These are phyloP conservation scores for Silurus lanzhouensis DNA, from an alignment of 2,797 vertebrate genomes.

Conservation along the genomic window DNA sequence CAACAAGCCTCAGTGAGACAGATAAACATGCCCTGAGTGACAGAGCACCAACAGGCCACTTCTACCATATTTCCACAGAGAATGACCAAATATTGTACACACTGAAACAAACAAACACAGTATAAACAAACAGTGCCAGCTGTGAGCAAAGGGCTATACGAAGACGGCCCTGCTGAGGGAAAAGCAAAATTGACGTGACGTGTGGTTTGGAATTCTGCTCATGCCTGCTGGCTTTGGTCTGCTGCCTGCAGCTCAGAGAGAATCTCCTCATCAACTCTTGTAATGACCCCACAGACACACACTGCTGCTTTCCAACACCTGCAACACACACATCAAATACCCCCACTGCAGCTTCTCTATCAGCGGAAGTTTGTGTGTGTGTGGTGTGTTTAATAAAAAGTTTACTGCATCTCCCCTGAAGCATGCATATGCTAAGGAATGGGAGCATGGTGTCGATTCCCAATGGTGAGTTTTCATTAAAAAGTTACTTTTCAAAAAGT, in stretches of 20 bases:
- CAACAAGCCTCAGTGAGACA: slow-evolving; percentile 5
- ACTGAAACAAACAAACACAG: slow-evolving; percentile 1
- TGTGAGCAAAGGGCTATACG: slow-evolving; percentile 3
- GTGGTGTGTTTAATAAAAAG: slow-evolving; percentile 2
- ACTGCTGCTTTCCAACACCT: slow-evolving; percentile 40
- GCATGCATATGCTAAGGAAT: not conserved
- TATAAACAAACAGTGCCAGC: not conserved
- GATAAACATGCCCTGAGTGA: not conserved
- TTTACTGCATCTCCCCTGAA: not conserved
- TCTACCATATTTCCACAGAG: slow-evolving; percentile 8
- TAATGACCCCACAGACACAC: slow-evolving; percentile 53
- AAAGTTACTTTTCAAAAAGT: not conserved
- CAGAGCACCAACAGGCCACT: not conserved
- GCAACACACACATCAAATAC: slow-evolving; percentile 44
- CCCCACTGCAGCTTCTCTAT: slow-evolving; percentile 19
- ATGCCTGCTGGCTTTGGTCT: slow-evolving; percentile 34
- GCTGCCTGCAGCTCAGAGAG: slow-evolving; percentile 46
- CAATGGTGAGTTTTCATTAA: not conserved
- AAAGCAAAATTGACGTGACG: slow-evolving; percentile 18
- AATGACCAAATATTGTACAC: not conserved
- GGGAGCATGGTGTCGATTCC: not conserved
- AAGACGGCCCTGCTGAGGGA: not conserved
- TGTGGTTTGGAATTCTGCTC: slow-evolving; percentile 48
- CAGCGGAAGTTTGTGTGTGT: not conserved
- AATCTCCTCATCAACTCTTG: slow-evolving; percentile 50